These are phyloP conservation scores for Eupelmus urozonus DNA, from an alignment of 2,888 invertebrate species.

Conservation along the genomic window DNA sequence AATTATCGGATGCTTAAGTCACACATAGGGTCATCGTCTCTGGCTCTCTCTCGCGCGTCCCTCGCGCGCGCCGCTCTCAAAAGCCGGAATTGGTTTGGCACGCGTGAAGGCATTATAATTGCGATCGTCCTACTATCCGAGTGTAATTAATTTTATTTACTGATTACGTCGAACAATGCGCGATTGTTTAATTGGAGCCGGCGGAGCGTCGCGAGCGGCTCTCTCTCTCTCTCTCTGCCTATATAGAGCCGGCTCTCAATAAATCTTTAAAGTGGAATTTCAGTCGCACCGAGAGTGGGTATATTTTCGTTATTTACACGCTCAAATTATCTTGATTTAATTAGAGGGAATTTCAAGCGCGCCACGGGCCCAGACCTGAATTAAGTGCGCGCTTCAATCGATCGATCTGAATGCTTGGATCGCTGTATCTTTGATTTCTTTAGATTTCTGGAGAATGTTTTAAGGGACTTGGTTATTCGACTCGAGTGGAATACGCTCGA, in stretches of 20 bases:
- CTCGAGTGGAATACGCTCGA: no score
- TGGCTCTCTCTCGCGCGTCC: no score
- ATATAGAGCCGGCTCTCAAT: background rate
- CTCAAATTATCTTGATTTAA: slow-evolving; percentile 5
- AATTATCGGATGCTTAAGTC: slow-evolving; percentile 47
- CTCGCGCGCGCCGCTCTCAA: slow-evolving; percentile 9
- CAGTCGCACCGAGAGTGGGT: background rate
- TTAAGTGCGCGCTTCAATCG: no score
- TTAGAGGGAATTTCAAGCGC: slow-evolving; percentile 1
- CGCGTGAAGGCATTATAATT: slow-evolving; percentile 6
- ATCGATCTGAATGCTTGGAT: no score
- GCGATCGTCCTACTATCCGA: background rate
- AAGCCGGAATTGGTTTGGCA: background rate
- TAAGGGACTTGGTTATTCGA: no score
- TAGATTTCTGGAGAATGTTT: no score
- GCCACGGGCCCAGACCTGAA: no score
- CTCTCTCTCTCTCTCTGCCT: background rate
- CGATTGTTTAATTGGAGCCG: background rate
- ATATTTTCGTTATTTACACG: background rate
- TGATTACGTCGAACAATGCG: slow-evolving; percentile 5
- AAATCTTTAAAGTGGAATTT: slow-evolving; percentile 11
- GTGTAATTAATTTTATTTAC: slow-evolving; percentile 42
- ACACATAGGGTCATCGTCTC: background rate
- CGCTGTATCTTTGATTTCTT: no score
- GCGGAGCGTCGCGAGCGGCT: background rate